phyloP scores from a whole-genome alignment of 2,888 invertebrate genomes.

The Heliconius hortense region DNA sequence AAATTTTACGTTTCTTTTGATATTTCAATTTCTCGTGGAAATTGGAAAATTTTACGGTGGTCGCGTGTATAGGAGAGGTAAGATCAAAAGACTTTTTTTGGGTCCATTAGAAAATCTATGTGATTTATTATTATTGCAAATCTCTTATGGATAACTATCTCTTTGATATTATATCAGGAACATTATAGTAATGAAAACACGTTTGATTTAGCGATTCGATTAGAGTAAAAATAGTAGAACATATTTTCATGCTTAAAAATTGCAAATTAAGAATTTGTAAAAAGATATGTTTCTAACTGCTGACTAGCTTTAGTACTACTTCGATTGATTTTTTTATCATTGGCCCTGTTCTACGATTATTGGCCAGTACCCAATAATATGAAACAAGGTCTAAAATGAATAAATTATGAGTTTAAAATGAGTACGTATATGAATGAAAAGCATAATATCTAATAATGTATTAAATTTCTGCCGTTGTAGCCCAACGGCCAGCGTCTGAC shows the following conservation, averaged over 20 bases:
- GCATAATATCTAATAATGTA: no score
- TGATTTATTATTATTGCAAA: conserved; percentile 20
- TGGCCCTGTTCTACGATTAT: no score
- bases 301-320: no score
- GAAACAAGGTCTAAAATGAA: no score
- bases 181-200: not conserved
- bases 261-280: not conserved
- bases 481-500: no score
- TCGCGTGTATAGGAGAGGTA: not conserved
- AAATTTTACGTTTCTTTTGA: conserved; percentile 25
- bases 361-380: no score
- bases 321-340: no score
- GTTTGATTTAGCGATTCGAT: not conserved
- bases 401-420: no score
- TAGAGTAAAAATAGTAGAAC: not conserved
- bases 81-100: conserved; percentile 11
- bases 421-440: no score
- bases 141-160: not conserved
- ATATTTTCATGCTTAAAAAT: not conserved
- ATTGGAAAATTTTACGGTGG: not conserved
- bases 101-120: conserved; percentile 8
- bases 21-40: conserved; percentile 9
- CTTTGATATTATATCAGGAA: not conserved
- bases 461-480: no score
- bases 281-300: no score